Base-by-base conservation (phyloP, 1,140 invertebrate species). In the Drosophila subpulchrella region DNA sequence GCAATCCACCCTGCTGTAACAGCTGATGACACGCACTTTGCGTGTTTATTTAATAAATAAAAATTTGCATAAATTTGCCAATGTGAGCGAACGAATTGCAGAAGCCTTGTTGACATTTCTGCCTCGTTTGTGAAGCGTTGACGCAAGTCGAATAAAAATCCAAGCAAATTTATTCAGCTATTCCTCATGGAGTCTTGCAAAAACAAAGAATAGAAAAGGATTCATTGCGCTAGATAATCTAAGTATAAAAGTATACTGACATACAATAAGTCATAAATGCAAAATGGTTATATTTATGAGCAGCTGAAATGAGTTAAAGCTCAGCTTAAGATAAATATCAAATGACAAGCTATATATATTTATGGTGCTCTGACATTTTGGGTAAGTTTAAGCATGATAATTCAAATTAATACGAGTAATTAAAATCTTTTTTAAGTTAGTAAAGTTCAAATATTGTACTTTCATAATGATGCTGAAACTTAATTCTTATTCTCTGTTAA, bases 21-120 rank as follows among this genome's bases (percentile, higher is more conserved):
- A 77, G 62, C 74, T 68, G 79, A 75, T 67, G 78, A 75, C 78
- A 86, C 83, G 81, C 84, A 89, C 73, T 84, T 84, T 83, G 80
- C 76, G 72, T 88, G 84, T 84, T 90, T 89, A 88, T 90, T 88
- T 71, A 90, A 89, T 88, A 84, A 89, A 88, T 88, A 81, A 42
- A 84, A 84, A 88, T 88, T 88, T 88, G 70, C 84, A 88, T 89
- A 78, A 74, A 86, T 85, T 86, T 86, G 68, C 67, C 59, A 81
- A 80, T 60, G 78, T 55, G 57, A 67, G 27, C 53, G 50, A 39
- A 32, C 63, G 32, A 67, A 67, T 68, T 54, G 61, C 46, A 68
- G 41, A 57, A 42, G 42, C 27, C 15, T 12, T 70, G 53, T 59
- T 80, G 70, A 73, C 60, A 66, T 79, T 75, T 80, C 66, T 46